These are phyloP conservation scores for Polypterus bichir DNA, from an alignment of 2,113 vertebrate genomes.

Conservation along the genomic window DNA sequence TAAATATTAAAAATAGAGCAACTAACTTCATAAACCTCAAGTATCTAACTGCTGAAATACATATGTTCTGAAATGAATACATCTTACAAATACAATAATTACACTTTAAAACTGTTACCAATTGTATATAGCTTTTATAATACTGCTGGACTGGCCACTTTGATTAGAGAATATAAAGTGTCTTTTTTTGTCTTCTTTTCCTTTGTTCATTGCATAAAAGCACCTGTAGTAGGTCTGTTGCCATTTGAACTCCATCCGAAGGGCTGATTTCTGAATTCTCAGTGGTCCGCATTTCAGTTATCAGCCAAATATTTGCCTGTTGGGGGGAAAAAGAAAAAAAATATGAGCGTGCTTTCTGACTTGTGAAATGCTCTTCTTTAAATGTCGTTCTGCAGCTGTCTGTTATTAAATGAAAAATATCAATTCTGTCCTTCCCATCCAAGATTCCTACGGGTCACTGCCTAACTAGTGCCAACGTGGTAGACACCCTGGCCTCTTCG, in stretches of 20 bases:
- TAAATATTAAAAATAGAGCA: not conserved
- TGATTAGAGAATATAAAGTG: slow-evolving; percentile 31
- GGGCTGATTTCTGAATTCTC: slow-evolving; percentile 23
- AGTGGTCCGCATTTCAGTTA: slow-evolving; percentile 54
- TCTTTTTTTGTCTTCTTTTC: not conserved
- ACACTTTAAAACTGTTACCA: slow-evolving; percentile 86
- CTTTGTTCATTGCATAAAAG: slow-evolving; percentile 4
- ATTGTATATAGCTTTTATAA: slow-evolving; percentile 83
- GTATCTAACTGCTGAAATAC: slow-evolving; percentile 57
- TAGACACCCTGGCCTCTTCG: too few species aligned
- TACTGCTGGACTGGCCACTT: slow-evolving; percentile 76
- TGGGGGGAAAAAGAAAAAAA: slow-evolving; percentile 33
- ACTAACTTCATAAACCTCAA: slow-evolving; percentile 44
- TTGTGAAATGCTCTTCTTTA: too few species aligned
- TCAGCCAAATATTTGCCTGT: slow-evolving; percentile 95
- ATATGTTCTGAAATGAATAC: slow-evolving; percentile 73
- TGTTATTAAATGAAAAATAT: too few species aligned
- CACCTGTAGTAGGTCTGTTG: slow-evolving; percentile 9
- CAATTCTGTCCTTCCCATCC: too few species aligned
- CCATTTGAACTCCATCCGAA: slow-evolving; percentile 28
- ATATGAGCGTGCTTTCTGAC: too few species aligned
- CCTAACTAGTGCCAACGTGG: too few species aligned
- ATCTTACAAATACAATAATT: slow-evolving; percentile 92
- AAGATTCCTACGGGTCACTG: too few species aligned
- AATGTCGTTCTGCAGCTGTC: too few species aligned